A percentile compares a stretch with the other conserved stretches of the same genome.
Evolutionary conservation across 2,113 vertebrate species (phyloP).

Genomic region (Okapia johnstoni): DNA sequence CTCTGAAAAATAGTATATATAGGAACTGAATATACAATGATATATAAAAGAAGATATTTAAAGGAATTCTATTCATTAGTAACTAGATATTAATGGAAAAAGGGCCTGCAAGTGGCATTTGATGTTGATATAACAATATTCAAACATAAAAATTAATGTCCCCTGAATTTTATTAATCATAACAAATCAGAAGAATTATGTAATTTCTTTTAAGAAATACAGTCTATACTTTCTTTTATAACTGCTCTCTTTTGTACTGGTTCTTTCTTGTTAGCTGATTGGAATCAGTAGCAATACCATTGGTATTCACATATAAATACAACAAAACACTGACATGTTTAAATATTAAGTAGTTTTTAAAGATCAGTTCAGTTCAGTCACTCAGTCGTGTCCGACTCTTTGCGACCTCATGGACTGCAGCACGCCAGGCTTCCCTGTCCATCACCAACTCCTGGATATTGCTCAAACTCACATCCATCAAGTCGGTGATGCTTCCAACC

Average conservation of each 20-base stretch:
- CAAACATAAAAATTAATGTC: background rate
- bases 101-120: background rate
- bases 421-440: accelerated
- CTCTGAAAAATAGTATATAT: background rate
- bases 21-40: background rate
- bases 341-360: background rate
- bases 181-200: background rate
- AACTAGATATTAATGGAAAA: background rate
- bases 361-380: background rate
- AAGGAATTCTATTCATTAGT: background rate
- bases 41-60: background rate
- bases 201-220: background rate
- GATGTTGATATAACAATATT: background rate
- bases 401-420: accelerated
- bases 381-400: background rate
- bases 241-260: background rate
- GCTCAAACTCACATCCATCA: background rate
- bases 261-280: background rate
- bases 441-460: background rate
- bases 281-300: background rate
- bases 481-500: background rate
- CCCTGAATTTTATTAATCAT: background rate
- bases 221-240: background rate
- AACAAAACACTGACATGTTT: background rate
- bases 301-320: background rate